Base-by-base conservation (phyloP, 1,140 invertebrate genomes). In the Drosophila bocki region DNA sequence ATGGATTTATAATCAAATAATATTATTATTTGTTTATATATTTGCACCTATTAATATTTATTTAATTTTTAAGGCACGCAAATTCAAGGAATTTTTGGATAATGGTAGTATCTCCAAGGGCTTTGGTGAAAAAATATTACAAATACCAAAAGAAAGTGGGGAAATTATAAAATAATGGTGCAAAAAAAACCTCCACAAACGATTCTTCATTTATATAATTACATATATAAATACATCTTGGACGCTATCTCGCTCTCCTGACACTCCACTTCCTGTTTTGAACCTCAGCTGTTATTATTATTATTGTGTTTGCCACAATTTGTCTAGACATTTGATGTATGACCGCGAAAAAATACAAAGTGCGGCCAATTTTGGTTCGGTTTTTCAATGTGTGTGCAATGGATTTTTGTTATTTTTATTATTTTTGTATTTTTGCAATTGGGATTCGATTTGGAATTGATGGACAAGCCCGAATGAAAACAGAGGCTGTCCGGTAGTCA, bases 321-420 rank as follows among this genome's bases (percentile, higher is more conserved):
- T 69, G 74, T 65, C 82, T 78, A 86, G 75, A 85, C 82, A 68
- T 35, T 82, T 82, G 75, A 86, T 85, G 77, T 71, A 85, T 78
- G 78, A 42, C 53, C 60, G 58, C 57, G 42, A 68, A 65, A 48
- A 47, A 57, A 42, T 3, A 69, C 44, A 64, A 22, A 68, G 32
- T 45, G 22, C 48, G 63, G 50, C 42, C 64, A 72, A 59, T 48
- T 70, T 54, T 9, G 60, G 61, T 67, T 57, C 15, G 42, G 13
- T 37, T 50, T 45, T 19, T 39, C 17, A 32, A 12, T 42, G 41
- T 61, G 39, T 41, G n/a, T 48, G 37, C 71, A 65, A 50, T 47
- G 22, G 26, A 29, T 51, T 29, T 29, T 53, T 53, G 11, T 53
- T 33, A 33, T 35, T 53, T 19, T 53, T 35, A 8, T 53, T 15